Conservation (phyloP, 2,797 vertebrate genomes). For the Cottoperca gobio region DNA sequence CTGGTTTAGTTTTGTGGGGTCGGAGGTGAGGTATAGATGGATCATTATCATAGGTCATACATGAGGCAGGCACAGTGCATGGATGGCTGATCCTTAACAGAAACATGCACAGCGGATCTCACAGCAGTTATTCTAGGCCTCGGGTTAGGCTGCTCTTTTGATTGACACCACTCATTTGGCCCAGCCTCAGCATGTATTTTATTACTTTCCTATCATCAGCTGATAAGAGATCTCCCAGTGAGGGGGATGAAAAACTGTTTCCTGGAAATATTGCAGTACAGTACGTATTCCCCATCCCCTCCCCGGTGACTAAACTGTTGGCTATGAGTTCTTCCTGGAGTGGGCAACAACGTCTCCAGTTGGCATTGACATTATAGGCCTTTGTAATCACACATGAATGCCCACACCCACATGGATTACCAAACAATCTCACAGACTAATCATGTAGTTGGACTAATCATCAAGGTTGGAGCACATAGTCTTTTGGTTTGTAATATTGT, state of each 20-base stretch:
- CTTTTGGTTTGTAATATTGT: slow-evolving; percentile 8
- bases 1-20: slow-evolving; percentile 79
- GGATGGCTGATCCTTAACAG: slow-evolving; percentile 31
- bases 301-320: slow-evolving; percentile 45
- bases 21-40: slow-evolving; percentile 69
- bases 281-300: neutral
- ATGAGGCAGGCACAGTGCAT: slow-evolving; percentile 56
- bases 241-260: neutral
- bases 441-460: neutral
- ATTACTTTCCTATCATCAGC: slow-evolving; percentile 49
- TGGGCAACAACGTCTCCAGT: slow-evolving; percentile 1
- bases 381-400: neutral
- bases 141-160: slow-evolving; percentile 24
- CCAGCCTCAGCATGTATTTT: slow-evolving; percentile 35
- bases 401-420: neutral
- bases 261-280: slow-evolving; percentile 25
- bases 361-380: slow-evolving; percentile 15
- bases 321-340: slow-evolving; percentile 18
- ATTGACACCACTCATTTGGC: slow-evolving; percentile 64
- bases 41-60: slow-evolving; percentile 74
- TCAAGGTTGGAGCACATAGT: neutral
- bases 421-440: slow-evolving; percentile 2
- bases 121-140: slow-evolving; percentile 24
- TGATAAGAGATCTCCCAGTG: slow-evolving; percentile 56
- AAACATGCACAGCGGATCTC: slow-evolving; percentile 36